phyloP scores from a whole-genome alignment of 1,140 invertebrate genomes.

The Pteromalus puparum region DNA sequence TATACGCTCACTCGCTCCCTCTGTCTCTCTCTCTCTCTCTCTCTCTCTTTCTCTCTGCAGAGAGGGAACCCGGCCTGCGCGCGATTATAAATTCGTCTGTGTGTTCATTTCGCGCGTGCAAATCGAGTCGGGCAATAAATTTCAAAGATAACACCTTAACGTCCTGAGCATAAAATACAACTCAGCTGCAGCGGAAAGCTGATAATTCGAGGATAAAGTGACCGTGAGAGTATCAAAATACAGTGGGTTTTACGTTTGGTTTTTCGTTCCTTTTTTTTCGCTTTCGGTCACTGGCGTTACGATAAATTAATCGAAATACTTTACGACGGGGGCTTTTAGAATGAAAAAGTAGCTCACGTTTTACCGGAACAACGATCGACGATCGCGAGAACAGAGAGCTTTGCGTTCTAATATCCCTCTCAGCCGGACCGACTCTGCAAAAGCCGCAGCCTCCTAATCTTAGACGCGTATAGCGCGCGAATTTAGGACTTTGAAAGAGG shows the following conservation, averaged over 20 bases:
- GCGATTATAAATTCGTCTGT: slow-evolving; percentile 39
- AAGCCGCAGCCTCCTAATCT: not conserved
- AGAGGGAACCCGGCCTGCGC: not conserved
- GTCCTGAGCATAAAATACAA: slow-evolving; percentile 14
- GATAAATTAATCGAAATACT: not conserved
- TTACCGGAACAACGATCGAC: no score
- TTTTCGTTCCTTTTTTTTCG: not conserved
- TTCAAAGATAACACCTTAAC: slow-evolving; percentile 32
- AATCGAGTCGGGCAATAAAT: slow-evolving; percentile 41
- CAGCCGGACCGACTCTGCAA: no score
- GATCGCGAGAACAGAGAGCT: no score
- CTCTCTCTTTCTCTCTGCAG: no score
- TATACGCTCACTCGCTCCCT: no score
- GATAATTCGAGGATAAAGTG: slow-evolving; percentile 28
- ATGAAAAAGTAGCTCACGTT: no score
- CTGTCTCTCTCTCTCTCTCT: no score
- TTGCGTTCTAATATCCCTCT: no score
- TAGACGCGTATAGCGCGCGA: not conserved
- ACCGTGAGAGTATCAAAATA: slow-evolving; percentile 7
- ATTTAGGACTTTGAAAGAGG: not conserved
- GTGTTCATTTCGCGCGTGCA: slow-evolving; percentile 24
- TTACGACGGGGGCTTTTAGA: no score
- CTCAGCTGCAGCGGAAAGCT: slow-evolving; percentile 9
- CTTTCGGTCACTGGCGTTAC: not conserved
- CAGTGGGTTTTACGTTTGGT: not conserved